Conservation (phyloP, 2,113 vertebrate species). For the Tretioscincus oriximinensis region DNA sequence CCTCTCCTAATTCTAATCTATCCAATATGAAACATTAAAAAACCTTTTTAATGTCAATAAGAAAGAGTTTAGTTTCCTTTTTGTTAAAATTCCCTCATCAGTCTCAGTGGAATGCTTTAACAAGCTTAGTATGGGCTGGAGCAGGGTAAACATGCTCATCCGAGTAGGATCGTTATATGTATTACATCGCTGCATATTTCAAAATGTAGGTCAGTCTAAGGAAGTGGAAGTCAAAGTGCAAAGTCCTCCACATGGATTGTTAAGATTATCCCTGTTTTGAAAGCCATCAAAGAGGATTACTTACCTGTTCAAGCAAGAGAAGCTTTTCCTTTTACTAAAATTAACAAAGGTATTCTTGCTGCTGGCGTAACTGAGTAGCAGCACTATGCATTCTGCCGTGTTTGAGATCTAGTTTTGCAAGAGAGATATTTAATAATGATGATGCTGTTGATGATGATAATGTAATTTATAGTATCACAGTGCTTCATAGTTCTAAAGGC, state of each 20-base stretch:
- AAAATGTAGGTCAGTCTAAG: conserved; percentile 59
- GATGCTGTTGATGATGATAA: conserved; percentile 2
- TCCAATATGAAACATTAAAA: neutral
- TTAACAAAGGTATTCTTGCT: conserved; percentile 47
- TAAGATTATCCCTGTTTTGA: conserved; percentile 66
- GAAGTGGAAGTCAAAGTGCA: conserved; percentile 55
- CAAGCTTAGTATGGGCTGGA: neutral
- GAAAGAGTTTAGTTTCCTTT: neutral
- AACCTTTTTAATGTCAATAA: neutral
- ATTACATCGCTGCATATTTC: conserved; percentile 44
- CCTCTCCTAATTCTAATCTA: neutral
- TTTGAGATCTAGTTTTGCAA: conserved; percentile 35
- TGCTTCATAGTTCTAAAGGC: conserved; percentile 16
- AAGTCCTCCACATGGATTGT: conserved; percentile 61
- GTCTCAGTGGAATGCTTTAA: neutral
- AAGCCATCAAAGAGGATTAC: conserved; percentile 57
- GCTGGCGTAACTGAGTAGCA: conserved; percentile 47
- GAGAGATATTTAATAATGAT: conserved; percentile 48
- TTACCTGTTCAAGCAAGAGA: conserved; percentile 61
- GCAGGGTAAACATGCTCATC: neutral
- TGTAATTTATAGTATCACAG: conserved; percentile 21
- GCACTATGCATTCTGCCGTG: conserved; percentile 14
- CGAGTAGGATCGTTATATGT: neutral
- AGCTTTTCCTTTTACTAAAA: conserved; percentile 70
- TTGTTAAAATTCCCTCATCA: neutral